Evolutionary conservation across 2,888 invertebrate species (phyloP), one percentile per base, ranked within the genome.

Genomic region (Drosophila anceps): DNA sequence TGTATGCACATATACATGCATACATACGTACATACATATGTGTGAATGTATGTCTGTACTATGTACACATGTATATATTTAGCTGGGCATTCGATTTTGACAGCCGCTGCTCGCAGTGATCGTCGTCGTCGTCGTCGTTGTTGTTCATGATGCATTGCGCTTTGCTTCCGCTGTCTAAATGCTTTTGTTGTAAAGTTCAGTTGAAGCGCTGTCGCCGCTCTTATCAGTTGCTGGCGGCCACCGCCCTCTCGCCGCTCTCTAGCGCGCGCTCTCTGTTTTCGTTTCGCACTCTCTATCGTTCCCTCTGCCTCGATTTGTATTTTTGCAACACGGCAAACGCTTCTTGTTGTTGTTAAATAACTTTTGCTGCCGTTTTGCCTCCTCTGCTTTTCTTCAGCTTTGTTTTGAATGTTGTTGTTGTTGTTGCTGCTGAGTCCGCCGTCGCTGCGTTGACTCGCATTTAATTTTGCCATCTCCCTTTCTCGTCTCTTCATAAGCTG

Each of bases 171-270:
- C 50, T 67, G 59, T 41, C 18, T 60, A 43, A 60, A 48, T 53
- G 27, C 20, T 67, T 46, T 69, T 76, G 69, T 63, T 76, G 72
- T 76, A 55, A 60, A 73, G 78, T 77, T 81, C 48, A 72, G 78
- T 77, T 81, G 44, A 72, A 73, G 46, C 44, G 53, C 20, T 63
- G 73, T 64, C 60, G 64, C 63, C 61, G 67, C 57, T 75, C 81
- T 78, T 78, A 80, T 80, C 81, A 80, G 81, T 63, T 57, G 31
- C 51, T 62, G 60, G 64, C 71, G 81, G 72, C 67, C 76, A 76
- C 64, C 71, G 72, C 77, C 72, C 72, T 80, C 71, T 72, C 53
- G n/a, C 63, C 54, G 41, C 29, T 50, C 64, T 64, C 41, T 51
- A 5, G 44, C 41, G 51, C 33, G 35, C 51, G 15, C 46, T 50